phyloP scores from a whole-genome alignment of 2,113 vertebrate genomes.

The Takifugu flavidus region DNA sequence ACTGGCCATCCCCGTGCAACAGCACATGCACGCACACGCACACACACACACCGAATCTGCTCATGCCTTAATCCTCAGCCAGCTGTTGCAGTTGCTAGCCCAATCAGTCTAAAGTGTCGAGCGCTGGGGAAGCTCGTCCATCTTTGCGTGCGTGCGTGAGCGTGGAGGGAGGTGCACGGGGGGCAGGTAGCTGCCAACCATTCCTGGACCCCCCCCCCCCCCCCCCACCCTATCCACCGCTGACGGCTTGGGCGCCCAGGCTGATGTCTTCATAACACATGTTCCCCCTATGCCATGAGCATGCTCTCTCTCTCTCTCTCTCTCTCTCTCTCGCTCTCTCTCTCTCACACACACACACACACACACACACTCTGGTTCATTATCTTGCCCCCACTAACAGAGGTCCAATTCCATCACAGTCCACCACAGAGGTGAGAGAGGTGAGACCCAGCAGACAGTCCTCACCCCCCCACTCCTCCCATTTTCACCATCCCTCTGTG shows the following conservation, averaged over 20 bases:
- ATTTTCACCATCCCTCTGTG: constrained; percentile 49
- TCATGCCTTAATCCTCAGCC: constrained; percentile 74
- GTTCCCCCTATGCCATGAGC: constrained; percentile 73
- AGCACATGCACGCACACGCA: constrained; percentile 47
- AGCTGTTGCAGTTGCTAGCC: constrained; percentile 79
- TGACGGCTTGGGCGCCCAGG: constrained; percentile 44
- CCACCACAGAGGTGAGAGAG: constrained; percentile 58
- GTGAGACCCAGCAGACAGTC: constrained; percentile 58
- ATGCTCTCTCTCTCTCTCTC: no score
- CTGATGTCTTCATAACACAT: constrained; percentile 73
- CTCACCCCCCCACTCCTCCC: constrained; percentile 16
- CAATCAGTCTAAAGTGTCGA: constrained; percentile 66
- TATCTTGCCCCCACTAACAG: constrained; percentile 46
- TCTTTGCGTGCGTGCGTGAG: constrained; percentile 17
- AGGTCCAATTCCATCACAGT: constrained; percentile 52
- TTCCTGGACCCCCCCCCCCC: constrained; percentile 40
- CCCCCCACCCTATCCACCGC: constrained; percentile 14
- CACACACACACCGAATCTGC: constrained; percentile 69
- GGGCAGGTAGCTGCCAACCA: constrained; percentile 74
- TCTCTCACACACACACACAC: constrained; percentile 45
- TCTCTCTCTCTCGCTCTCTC: constrained; percentile 26
- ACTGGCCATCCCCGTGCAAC: constrained; percentile 51
- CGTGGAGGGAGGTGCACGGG: constrained; percentile 24
- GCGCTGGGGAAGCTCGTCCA: constrained; percentile 33
- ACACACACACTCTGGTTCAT: constrained; percentile 53